phyloP scores from a whole-genome alignment of 2,888 invertebrate genomes.

The Lottia gigantea region DNA sequence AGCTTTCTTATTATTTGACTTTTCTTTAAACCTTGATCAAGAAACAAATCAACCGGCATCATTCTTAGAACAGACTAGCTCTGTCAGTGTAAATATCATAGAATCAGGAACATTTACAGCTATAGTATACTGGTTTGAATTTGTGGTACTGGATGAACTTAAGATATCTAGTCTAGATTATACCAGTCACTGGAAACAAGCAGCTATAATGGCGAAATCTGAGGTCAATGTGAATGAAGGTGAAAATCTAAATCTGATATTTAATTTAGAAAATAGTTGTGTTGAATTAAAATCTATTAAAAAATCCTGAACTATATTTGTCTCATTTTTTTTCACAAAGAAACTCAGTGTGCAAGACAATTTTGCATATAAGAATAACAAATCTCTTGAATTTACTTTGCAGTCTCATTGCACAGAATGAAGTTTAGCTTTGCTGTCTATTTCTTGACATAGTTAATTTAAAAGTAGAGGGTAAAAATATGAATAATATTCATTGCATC shows the following conservation, averaged over 20 bases:
- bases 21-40: slow-evolving; percentile 44
- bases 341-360: no score
- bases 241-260: slow-evolving; percentile 37
- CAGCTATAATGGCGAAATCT: slow-evolving; percentile 50
- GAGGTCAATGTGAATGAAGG: slow-evolving; percentile 37
- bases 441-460: no score
- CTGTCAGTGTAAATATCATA: slow-evolving; percentile 36
- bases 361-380: no score
- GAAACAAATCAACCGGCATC: slow-evolving; percentile 30
- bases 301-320: no score
- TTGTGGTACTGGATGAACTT: slow-evolving; percentile 40
- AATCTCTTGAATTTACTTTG: no score
- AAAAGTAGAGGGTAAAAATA: no score
- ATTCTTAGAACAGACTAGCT: slow-evolving; percentile 36
- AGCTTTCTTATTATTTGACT: slow-evolving; percentile 50
- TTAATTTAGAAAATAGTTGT: slow-evolving; percentile 53
- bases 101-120: slow-evolving; percentile 52
- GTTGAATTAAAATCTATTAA: slow-evolving; percentile 36
- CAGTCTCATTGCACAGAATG: no score
- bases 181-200: slow-evolving; percentile 54
- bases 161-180: slow-evolving; percentile 47
- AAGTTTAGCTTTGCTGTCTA: no score
- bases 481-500: no score
- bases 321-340: no score
- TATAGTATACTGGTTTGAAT: slow-evolving; percentile 60